Evolutionary conservation across 2,888 invertebrate species (phyloP).

Genomic region (Drepana falcataria): DNA sequence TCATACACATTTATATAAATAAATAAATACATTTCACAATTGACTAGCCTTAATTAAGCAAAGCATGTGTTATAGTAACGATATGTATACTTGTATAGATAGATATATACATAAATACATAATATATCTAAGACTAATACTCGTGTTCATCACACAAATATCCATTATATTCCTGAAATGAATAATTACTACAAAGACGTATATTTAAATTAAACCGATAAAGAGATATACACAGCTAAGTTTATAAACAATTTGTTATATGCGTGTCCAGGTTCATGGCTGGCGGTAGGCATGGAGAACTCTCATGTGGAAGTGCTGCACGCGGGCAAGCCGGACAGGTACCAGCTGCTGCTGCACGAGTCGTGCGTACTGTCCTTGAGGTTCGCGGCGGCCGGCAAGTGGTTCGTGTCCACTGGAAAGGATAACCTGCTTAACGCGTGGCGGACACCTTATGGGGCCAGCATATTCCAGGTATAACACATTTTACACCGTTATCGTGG

Average conservation of each 20-base stretch:
- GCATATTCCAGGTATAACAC: conserved; percentile 97
- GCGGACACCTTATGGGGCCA: conserved; percentile 98
- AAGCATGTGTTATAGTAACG: no score
- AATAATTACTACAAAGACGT: no score
- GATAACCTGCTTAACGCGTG: conserved; percentile 98
- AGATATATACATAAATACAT: no score
- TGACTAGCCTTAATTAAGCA: no score
- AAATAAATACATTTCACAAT: no score
- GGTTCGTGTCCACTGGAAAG: conserved; percentile 99
- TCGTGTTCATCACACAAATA: no score
- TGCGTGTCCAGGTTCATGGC: conserved; percentile 86
- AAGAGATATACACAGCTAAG: no score
- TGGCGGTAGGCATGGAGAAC: conserved; percentile 99
- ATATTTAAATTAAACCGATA: no score
- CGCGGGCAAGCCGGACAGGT: conserved; percentile 94
- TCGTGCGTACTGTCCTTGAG: conserved; percentile 96
- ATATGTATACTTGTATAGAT: no score
- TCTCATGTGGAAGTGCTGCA: conserved; percentile 97
- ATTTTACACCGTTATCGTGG: not conserved
- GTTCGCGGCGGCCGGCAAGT: conserved; percentile 97
- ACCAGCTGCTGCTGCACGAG: conserved; percentile 97
- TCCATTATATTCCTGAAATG: no score
- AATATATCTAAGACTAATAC: no score
- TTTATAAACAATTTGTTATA: not conserved
- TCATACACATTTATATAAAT: no score